Base-by-base conservation (phyloP, 2,797 vertebrate species). In the Limnodromus scolopaceus region DNA sequence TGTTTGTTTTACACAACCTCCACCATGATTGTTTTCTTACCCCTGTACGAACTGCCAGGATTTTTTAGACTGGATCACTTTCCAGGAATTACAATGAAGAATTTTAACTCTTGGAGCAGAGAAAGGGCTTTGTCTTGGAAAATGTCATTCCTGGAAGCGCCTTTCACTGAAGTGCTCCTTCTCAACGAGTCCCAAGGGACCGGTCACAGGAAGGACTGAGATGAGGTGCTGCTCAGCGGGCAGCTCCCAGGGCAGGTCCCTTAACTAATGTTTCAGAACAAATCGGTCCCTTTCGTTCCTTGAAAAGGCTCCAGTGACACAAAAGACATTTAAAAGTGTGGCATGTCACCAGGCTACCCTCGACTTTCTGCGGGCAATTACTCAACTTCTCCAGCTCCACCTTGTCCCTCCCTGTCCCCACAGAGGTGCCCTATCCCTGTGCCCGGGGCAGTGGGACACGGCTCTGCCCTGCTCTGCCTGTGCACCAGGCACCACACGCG, bases 301-400 rank as follows among this genome's bases (percentile, higher is more conserved):
- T 32, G 49, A 54, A 64, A 88, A 65, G 20, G 39, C n/a, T 81
- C 77, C 55, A 38, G 28, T 41, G 75, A 51, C 81, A 69, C 28
- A 51, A 69, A 64, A 66, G 65, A 39, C 32, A 12, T 75, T 43
- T 17, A 11, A 3, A 61, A 49, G 27, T 2, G 24, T 70, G 83
- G 11, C 16, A 13, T 0, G 0, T 36, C 30, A 38, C 13, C 13
- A 36, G 51, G 55, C 6, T 61, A 6, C 2, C 11, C 18, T 68
- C 0, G 0, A 23, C 14, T 36, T 53, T 57, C 58, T 68, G 5
- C 27, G 22, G 58, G 6, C 17, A 13, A 74, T 71, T 25, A 30
- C 10, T 68, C 27, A 45, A 39, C 7, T 24, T 61, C 23, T 94
- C 38, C 75, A 84, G 41, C 22, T 82, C 60, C 16, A 2, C 11